These are phyloP conservation scores for Tangachromis dhanisi DNA, from an alignment of 2,113 vertebrate genomes.

Conservation along the genomic window DNA sequence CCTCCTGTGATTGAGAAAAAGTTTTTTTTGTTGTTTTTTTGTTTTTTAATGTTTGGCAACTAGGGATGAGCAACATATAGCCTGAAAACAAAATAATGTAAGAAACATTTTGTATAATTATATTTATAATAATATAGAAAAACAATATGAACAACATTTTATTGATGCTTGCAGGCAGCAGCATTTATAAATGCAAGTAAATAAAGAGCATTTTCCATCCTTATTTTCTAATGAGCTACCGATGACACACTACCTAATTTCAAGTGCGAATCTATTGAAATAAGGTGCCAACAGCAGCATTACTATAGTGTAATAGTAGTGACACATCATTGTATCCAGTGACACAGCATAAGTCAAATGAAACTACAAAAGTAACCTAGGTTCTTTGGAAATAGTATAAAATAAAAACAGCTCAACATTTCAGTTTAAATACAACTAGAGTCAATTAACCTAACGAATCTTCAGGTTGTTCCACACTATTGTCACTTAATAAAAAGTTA, in stretches of 20 bases:
- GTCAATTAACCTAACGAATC: not conserved
- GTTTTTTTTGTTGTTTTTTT: rapidly evolving
- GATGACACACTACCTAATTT: not conserved
- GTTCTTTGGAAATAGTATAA: not conserved
- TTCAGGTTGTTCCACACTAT: not conserved
- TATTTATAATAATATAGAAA: not conserved
- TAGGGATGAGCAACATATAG: not conserved
- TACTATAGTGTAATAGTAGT: not conserved
- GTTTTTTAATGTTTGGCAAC: not conserved
- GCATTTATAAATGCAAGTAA: not conserved
- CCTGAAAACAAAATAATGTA: not conserved
- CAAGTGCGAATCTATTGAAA: not conserved
- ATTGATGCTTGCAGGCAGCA: not conserved
- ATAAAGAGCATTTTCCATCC: not conserved
- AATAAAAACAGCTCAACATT: not conserved
- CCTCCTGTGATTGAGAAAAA: not conserved
- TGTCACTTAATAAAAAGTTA: not conserved
- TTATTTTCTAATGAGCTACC: not conserved
- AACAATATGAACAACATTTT: not conserved
- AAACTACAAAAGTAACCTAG: not conserved
- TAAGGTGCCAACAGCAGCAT: not conserved
- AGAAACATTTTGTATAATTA: not conserved
- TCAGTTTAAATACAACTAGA: not conserved
- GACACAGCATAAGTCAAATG: not conserved
- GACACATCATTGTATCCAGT: not conserved